phyloP scores from a whole-genome alignment of 2,113 vertebrate species.

The Ursus arctos region DNA sequence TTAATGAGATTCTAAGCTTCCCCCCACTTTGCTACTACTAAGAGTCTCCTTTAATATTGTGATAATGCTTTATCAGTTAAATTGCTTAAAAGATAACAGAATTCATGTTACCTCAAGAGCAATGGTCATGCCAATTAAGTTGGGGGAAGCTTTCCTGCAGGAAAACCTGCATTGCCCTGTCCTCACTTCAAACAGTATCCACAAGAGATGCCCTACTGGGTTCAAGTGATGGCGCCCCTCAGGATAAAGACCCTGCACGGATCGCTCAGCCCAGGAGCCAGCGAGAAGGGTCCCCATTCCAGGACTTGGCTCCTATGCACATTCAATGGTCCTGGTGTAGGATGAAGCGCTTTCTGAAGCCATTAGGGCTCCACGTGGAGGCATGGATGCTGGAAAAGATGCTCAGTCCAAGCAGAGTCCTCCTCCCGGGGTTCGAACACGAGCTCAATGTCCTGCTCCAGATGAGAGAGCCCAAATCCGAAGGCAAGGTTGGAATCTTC shows the following conservation, averaged over 20 bases:
- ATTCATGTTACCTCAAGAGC: constrained; percentile 20
- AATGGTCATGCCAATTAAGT: background rate
- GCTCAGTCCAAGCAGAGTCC: background rate
- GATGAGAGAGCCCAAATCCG: background rate
- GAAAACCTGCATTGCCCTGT: background rate
- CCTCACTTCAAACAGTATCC: constrained; percentile 3
- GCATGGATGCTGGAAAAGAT: background rate
- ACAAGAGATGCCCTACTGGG: background rate
- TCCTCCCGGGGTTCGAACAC: background rate
- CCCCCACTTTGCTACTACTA: background rate
- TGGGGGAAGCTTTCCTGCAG: background rate
- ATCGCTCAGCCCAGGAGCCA: too few species aligned
- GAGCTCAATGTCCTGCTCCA: background rate
- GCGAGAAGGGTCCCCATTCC: background rate
- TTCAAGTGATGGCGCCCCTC: background rate
- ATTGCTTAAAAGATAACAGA: constrained; percentile 50
- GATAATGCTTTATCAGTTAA: background rate
- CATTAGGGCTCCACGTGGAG: background rate
- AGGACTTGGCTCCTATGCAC: background rate
- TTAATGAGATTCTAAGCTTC: background rate
- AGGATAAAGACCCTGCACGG: background rate
- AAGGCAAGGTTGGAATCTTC: background rate
- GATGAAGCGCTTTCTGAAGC: background rate
- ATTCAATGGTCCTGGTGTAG: background rate
- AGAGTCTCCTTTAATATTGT: background rate